A percentile compares a stretch with the other conserved stretches of the same genome.
phyloP scores from a whole-genome alignment of 2,888 invertebrate species.

The Drosophila kuntzei region DNA sequence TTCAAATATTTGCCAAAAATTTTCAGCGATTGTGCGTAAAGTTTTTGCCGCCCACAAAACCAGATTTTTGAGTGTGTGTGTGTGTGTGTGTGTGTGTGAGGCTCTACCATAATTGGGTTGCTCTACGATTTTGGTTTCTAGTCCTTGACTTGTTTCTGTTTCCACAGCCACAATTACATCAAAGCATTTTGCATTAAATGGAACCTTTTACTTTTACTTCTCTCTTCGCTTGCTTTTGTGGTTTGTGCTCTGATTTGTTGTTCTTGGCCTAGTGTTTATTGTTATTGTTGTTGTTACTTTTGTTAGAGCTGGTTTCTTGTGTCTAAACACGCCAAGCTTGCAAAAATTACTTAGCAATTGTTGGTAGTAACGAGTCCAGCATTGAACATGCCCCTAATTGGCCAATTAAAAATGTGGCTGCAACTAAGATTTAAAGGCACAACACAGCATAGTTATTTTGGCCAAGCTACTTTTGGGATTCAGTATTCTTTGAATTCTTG shows the following conservation, averaged over 20 bases:
- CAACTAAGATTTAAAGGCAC: conserved; percentile 30
- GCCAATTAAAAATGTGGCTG: conserved; percentile 69
- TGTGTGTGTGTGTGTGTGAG: conserved; percentile 30
- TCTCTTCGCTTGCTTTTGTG: conserved; percentile 49
- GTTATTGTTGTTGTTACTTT: conserved; percentile 28
- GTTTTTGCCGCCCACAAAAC: conserved; percentile 35
- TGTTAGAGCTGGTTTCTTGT: conserved; percentile 32
- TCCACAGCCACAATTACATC: conserved; percentile 76
- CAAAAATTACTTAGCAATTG: conserved; percentile 67
- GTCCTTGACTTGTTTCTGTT: conserved; percentile 31
- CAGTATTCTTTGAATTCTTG: conserved; percentile 27
- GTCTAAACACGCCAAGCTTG: conserved; percentile 62
- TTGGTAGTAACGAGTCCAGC: conserved; percentile 34
- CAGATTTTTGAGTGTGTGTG: not conserved
- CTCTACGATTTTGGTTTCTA: conserved; percentile 41
- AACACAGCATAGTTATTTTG: conserved; percentile 28
- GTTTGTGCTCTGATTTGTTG: conserved; percentile 34
- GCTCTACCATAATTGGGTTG: conserved; percentile 68
- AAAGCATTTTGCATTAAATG: conserved; percentile 75
- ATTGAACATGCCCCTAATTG: conserved; percentile 59
- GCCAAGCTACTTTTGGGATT: conserved; percentile 25
- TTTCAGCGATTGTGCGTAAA: conserved; percentile 65
- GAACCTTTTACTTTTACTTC: conserved; percentile 59
- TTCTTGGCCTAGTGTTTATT: not conserved
- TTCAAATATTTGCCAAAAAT: conserved; percentile 76